Base-by-base conservation (phyloP, 2,797 vertebrate genomes). In the Benthosema pterotum region DNA sequence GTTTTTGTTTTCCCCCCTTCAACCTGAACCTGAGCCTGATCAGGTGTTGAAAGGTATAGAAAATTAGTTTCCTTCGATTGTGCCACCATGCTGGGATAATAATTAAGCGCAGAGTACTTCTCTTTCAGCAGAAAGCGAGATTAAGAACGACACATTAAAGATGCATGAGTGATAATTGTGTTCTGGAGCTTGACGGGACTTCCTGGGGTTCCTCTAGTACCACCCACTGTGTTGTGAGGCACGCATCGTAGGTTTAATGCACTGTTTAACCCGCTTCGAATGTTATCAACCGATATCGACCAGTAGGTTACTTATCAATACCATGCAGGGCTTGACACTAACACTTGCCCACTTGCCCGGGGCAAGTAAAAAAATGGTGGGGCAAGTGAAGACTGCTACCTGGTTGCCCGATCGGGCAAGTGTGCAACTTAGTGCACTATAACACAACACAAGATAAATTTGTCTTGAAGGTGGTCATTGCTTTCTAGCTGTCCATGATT, bases 131-230 rank as follows among this genome's bases (percentile, higher is more conserved):
- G 67, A 76, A 52, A 76, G 65, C 62, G 67, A 78, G 71, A 67
- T 67, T 74, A 81, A 67, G 46, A 56, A 86, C 71, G 64, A 70
- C 74, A 72, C 78, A 82, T 89, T 88, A 88, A 89, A 86, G 76
- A 88, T 89, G 69, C 77, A 89, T 85, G 85, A 88, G 84, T 8
- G 77, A 88, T 89, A 88, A 89, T 89, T 90, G 88, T 77, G 65
- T 75, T 78, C 75, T 67, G 72, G 81, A 70, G 78, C 61, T 71
- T 78, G 79, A 87, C 73, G 65, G 83, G 85, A 79, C 75, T 57
- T 82, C 76, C 79, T 42, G 71, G 65, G 69, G 74, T 69, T 84
- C 70, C 55, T 53, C 60, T 57, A n/a, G n/a, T 12, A 58, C 75
- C 80, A 56, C 85, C 80, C 49, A 70, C 82, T 66, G 85, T 15